Evolutionary conservation across 2,888 invertebrate genomes (phyloP).

Genomic region (Melieria picta): DNA sequence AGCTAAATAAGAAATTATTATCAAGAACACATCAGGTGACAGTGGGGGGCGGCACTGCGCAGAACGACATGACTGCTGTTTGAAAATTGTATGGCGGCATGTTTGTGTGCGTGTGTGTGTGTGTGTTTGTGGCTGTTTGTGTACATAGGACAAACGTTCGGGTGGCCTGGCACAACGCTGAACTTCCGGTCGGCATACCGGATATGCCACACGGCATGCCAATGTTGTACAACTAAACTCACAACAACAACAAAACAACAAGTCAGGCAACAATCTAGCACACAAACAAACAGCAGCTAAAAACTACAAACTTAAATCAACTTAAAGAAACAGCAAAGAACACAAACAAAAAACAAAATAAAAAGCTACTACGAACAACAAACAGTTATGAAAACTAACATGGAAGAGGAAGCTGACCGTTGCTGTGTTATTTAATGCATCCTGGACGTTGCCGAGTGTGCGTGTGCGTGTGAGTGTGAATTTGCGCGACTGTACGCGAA

Average conservation of each 20-base stretch:
- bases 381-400: not conserved
- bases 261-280: too few species aligned
- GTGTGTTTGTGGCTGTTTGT: too few species aligned
- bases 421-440: not conserved
- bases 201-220: conserved; percentile 1
- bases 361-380: not conserved
- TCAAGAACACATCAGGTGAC: too few species aligned
- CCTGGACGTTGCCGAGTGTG: not conserved
- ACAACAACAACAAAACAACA: not conserved
- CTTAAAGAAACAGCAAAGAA: not conserved
- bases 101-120: too few species aligned
- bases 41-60: too few species aligned
- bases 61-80: too few species aligned
- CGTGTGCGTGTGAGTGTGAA: too few species aligned
- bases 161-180: not conserved
- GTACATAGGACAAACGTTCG: too few species aligned
- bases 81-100: too few species aligned
- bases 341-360: not conserved
- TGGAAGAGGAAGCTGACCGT: not conserved
- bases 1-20: too few species aligned
- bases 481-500: too few species aligned
- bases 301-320: not conserved
- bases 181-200: not conserved
- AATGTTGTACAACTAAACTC: not conserved
- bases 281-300: too few species aligned